These are phyloP conservation scores for Morelia viridis DNA, from an alignment of 2,797 vertebrate genomes.

Conservation along the genomic window DNA sequence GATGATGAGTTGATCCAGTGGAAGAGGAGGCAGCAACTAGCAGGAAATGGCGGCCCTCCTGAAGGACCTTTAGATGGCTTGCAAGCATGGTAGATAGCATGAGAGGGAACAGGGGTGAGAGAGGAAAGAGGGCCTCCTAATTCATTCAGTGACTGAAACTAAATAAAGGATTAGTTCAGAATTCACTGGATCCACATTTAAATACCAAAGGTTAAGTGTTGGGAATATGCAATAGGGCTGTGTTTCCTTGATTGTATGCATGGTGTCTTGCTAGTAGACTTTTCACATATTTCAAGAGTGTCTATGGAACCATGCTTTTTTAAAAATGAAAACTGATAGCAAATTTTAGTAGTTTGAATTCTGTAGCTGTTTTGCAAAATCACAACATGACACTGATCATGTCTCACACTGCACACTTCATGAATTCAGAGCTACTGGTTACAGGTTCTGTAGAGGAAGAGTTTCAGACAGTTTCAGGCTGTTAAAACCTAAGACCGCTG, in stretches of 20 bases:
- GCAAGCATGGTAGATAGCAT: slow-evolving; percentile 82
- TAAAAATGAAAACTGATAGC: not conserved
- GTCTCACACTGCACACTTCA: not conserved
- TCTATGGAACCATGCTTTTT: not conserved
- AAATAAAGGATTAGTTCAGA: not conserved
- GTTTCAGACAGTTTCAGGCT: not conserved
- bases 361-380: not conserved
- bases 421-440: not conserved
- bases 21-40: slow-evolving; percentile 94
- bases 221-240: not conserved
- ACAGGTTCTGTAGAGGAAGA: not conserved
- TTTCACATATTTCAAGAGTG: no score
- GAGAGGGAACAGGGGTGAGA: not conserved
- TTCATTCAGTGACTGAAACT: slow-evolving; percentile 68
- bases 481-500: not conserved
- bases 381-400: not conserved
- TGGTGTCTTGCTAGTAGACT: not conserved
- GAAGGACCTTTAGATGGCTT: slow-evolving; percentile 91
- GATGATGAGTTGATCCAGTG: slow-evolving; percentile 96
- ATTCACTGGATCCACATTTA: not conserved
- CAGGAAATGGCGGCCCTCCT: slow-evolving; percentile 86
- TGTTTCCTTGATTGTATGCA: not conserved
- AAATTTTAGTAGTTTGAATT: not conserved
- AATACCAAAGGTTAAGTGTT: not conserved
- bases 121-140: slow-evolving; percentile 56